Evolutionary conservation across 1,140 invertebrate species (phyloP).

Genomic region (Drosophila elegans): DNA sequence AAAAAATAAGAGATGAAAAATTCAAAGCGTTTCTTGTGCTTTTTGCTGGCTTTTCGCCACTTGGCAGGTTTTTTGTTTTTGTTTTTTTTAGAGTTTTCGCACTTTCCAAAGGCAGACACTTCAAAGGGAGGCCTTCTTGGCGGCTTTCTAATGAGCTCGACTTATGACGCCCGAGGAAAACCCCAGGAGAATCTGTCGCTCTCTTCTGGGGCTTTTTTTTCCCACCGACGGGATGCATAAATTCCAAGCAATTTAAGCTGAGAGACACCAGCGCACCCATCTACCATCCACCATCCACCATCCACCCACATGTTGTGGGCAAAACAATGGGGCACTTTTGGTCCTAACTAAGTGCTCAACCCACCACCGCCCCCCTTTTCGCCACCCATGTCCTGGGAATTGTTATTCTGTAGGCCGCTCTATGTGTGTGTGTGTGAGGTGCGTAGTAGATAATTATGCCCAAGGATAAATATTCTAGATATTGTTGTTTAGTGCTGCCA

Average conservation of each 20-base stretch:
- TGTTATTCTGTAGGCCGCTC: conserved; percentile 35
- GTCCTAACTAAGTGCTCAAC: conserved; percentile 46
- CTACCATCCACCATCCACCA: neutral
- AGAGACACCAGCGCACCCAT: conserved; percentile 15
- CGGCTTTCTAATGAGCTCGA: conserved; percentile 48
- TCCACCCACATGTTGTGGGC: conserved; percentile 16
- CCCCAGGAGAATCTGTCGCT: conserved; percentile 27
- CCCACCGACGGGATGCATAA: conserved; percentile 42
- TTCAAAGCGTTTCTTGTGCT: neutral
- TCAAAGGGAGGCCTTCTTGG: conserved; percentile 12
- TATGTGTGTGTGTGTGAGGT: conserved; percentile 11
- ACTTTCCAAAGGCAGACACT: neutral
- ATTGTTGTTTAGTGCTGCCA: conserved; percentile 48
- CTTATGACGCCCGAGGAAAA: conserved; percentile 38
- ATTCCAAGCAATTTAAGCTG: conserved; percentile 48
- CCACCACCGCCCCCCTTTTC: neutral
- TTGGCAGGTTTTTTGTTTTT: neutral
- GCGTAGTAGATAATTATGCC: conserved; percentile 48
- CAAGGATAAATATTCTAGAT: conserved; percentile 54
- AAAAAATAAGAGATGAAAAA: conserved; percentile 1
- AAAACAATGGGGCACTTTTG: conserved; percentile 48
- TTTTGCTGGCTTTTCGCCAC: conserved; percentile 3
- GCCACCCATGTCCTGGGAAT: conserved; percentile 19
- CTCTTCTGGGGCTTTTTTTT: neutral
- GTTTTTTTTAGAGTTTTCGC: conserved; percentile 11